These are phyloP conservation scores for Anabas testudineus DNA, from an alignment of 2,797 vertebrate genomes.

Conservation along the genomic window DNA sequence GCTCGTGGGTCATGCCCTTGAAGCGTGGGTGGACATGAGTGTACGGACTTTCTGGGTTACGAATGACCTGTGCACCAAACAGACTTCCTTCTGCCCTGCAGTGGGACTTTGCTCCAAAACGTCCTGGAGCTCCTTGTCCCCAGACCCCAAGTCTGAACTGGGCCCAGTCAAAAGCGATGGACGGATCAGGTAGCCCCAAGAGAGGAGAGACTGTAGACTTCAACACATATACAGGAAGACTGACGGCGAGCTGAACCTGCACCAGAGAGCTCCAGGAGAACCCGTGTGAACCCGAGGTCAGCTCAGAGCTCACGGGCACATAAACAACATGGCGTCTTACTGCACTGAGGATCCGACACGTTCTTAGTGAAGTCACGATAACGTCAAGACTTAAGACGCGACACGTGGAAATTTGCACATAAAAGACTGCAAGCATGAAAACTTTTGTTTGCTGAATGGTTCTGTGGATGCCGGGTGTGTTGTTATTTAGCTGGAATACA, in stretches of 20 bases:
- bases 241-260: slow-evolving; percentile 18
- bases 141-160: slow-evolving; percentile 97
- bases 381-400: slow-evolving; percentile 14
- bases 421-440: slow-evolving; percentile 41
- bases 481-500: slow-evolving; percentile 27
- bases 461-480: slow-evolving; percentile 35
- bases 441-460: slow-evolving; percentile 48
- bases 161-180: slow-evolving; percentile 90
- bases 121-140: slow-evolving; percentile 96
- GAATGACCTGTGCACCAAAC: slow-evolving; percentile 75
- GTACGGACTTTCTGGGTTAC: slow-evolving; percentile 84
- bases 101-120: slow-evolving; percentile 89
- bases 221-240: slow-evolving; percentile 16
- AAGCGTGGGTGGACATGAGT: slow-evolving; percentile 89
- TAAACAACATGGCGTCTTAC: slow-evolving; percentile 42
- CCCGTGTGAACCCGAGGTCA: slow-evolving; percentile 31
- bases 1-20: slow-evolving; percentile 87
- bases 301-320: slow-evolving; percentile 51
- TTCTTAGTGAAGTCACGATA: slow-evolving; percentile 23
- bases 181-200: slow-evolving; percentile 93
- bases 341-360: slow-evolving; percentile 30
- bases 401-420: slow-evolving; percentile 81
- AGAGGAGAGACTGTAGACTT: slow-evolving; percentile 18
- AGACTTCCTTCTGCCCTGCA: slow-evolving; percentile 85
- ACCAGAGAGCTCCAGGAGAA: slow-evolving; percentile 32